phyloP scores from a whole-genome alignment of 2,797 vertebrate species.

The Tauraco hartlaubi region DNA sequence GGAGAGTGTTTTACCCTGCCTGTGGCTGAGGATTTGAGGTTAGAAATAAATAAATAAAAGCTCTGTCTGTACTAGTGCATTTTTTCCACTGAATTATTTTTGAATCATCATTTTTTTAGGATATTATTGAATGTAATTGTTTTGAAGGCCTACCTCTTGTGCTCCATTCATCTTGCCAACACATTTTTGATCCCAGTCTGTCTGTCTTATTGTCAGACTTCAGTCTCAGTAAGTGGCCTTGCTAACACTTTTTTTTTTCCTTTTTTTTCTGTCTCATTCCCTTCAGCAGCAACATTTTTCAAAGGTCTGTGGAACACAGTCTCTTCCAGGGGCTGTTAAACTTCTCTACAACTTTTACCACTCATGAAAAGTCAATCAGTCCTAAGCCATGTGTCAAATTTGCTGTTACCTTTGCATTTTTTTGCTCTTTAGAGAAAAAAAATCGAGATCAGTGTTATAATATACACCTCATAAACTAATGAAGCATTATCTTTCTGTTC shows the following conservation, averaged over 20 bases:
- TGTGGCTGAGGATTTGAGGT: slow-evolving; percentile 60
- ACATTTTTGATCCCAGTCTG: slow-evolving; percentile 33
- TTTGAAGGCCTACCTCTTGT: slow-evolving; percentile 18
- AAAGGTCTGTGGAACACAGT: neutral
- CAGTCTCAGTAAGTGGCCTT: slow-evolving; percentile 1
- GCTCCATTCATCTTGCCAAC: slow-evolving; percentile 40
- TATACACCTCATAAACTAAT: neutral
- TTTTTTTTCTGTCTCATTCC: neutral
- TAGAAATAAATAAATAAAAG: slow-evolving; percentile 62
- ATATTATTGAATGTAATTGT: slow-evolving; percentile 60
- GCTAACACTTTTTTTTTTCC: neutral
- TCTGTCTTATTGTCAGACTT: slow-evolving; percentile 29
- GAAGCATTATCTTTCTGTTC: neutral
- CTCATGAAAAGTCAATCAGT: neutral
- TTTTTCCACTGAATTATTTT: slow-evolving; percentile 72
- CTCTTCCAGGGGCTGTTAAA: neutral
- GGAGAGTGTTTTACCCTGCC: slow-evolving; percentile 30
- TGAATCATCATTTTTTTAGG: slow-evolving; percentile 15
- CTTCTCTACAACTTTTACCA: neutral
- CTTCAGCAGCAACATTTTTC: neutral
- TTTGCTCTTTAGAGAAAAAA: neutral
- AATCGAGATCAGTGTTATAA: neutral
- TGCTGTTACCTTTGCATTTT: neutral
- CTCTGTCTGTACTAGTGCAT: slow-evolving; percentile 35
- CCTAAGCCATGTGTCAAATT: neutral